phyloP scores from a whole-genome alignment of 1,140 invertebrate genomes.

The Chymomyza costata region DNA sequence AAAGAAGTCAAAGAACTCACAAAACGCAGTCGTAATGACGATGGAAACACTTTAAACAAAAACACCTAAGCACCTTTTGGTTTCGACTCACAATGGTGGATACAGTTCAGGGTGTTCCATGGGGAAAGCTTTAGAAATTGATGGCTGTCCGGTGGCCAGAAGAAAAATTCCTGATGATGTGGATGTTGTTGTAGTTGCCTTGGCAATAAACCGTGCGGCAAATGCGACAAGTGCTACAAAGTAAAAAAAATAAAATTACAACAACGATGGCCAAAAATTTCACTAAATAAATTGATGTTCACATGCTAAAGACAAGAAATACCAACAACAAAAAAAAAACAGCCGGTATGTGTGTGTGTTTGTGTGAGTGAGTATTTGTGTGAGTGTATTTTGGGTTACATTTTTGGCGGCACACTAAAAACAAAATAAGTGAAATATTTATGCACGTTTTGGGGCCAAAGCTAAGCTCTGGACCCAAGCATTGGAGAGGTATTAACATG shows the following conservation, averaged over 20 bases:
- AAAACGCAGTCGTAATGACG: constrained; percentile 13
- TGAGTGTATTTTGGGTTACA: too few relatives aligned
- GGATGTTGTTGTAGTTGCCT: constrained; percentile 40
- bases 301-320: constrained; percentile 44
- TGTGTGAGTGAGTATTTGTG: too few relatives aligned
- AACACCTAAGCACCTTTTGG: constrained; percentile 36
- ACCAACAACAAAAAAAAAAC: constrained; percentile 6
- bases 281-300: constrained; percentile 66
- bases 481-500: too few relatives aligned
- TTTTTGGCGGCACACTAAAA: constrained; percentile 27
- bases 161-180: too few relatives aligned
- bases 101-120: constrained; percentile 16
- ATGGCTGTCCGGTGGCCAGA: constrained; percentile 30
- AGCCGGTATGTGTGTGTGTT: not conserved
- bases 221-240: not conserved
- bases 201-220: not conserved
- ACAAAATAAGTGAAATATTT: constrained; percentile 68
- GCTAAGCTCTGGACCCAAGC: not conserved
- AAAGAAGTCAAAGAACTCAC: constrained; percentile 1
- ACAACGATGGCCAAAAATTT: constrained; percentile 9
- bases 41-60: constrained; percentile 24
- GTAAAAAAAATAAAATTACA: not conserved
- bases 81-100: not conserved
- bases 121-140: constrained; percentile 28
- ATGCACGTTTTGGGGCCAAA: constrained; percentile 40